Evolutionary conservation across 2,888 invertebrate species (phyloP), one percentile per base, ranked within the genome.

Genomic region (Drosophila mettleri): DNA sequence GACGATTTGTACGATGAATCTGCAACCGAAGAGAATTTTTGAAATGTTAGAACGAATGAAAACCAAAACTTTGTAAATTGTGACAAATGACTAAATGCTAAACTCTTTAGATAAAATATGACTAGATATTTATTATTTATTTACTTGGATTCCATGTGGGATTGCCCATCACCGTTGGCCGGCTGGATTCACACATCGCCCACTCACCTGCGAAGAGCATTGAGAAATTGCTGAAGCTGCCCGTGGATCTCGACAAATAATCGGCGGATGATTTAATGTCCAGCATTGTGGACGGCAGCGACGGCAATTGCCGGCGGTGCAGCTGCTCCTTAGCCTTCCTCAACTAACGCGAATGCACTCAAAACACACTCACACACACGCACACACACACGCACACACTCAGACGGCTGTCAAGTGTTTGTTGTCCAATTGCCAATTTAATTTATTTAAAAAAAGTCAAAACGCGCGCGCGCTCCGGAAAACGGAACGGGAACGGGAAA

Each of bases 231-330:
- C 97, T 96, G 93, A 98, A 97, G 76, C 97, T 96, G 92, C 97
- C 97, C 78, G 92, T 91, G 92, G 97, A 96, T 93, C 97, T 95
- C 93, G 95, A 95, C 91, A 97, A 94, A 93, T 97, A 97, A 94
- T 97, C 97, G 93, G 97, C 96, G 90, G 97, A 96, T 89, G 97
- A 96, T 93, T 97, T 97, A 92, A 97, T 97, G 94, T 97, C 97
- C 93, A 97, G 95, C 97, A 97, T 97, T 89, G 52, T 52, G 52
- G 90, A 33, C 91, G 91, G 83, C 84, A 89, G 85, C 75, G 68
- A 59, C 76, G 79, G 69, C 73, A 71, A 70, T 73, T 78, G 89
- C 90, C 90, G 90, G 76, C 90, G 89, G 79, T 55, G 27, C 51
- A 38, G 52, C 24, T 20, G 52, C 52, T 38, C 38, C 52, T 38